These are phyloP conservation scores for Standfussiana lucernea DNA, from an alignment of 2,888 invertebrate genomes.

Conservation along the genomic window DNA sequence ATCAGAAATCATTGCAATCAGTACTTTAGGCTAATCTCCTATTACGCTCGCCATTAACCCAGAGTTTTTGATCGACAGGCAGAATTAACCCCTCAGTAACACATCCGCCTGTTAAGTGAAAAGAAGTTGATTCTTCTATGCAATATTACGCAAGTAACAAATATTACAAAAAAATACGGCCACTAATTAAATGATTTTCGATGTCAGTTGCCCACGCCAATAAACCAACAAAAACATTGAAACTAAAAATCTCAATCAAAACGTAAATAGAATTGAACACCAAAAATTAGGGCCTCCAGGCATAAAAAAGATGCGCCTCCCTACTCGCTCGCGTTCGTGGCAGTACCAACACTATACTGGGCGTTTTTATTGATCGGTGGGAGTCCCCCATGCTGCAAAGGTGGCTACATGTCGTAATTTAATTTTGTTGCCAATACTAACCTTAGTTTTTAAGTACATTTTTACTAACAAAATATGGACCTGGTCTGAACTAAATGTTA, in stretches of 20 bases:
- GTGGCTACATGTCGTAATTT: no score
- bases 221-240: not conserved
- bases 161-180: not conserved
- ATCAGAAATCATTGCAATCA: not conserved
- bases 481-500: no score
- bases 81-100: not conserved
- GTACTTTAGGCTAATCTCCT: not conserved
- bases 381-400: no score
- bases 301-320: no score
- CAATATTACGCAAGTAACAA: not conserved
- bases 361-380: no score
- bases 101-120: not conserved
- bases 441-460: no score
- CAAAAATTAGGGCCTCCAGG: not conserved
- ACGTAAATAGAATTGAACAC: not conserved
- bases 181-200: not conserved
- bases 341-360: no score
- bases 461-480: no score
- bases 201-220: not conserved
- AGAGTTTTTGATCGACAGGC: not conserved
- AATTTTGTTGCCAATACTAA: no score
- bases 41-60: not conserved
- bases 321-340: no score
- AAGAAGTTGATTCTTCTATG: not conserved
- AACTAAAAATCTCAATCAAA: not conserved